These are phyloP conservation scores for Leptodactylus fallax DNA, from an alignment of 2,797 vertebrate genomes.

Conservation along the genomic window DNA sequence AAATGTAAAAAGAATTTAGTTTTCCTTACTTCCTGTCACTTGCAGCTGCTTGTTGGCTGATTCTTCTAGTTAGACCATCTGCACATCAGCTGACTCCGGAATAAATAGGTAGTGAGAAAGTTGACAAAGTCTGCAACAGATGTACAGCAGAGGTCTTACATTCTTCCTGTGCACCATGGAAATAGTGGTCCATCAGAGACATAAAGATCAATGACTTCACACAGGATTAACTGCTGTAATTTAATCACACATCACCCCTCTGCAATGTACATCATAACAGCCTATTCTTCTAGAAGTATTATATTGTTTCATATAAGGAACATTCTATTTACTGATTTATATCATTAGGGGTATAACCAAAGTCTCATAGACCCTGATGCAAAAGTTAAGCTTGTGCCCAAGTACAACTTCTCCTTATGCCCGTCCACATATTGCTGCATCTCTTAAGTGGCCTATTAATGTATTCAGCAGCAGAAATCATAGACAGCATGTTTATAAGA, in stretches of 20 bases:
- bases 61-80: conserved; percentile 45
- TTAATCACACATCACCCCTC: conserved; percentile 18
- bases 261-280: conserved; percentile 8
- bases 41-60: conserved; percentile 42
- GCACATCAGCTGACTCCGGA: conserved; percentile 39
- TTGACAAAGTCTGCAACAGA: conserved; percentile 55
- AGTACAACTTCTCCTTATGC: too few species aligned
- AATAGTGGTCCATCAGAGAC: conserved; percentile 36
- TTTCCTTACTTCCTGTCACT: conserved; percentile 27
- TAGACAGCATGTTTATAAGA: too few species aligned
- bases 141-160: conserved; percentile 35
- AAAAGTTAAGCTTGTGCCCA: too few species aligned
- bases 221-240: conserved; percentile 28
- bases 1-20: background rate
- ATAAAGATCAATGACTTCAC: conserved; percentile 48
- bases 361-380: too few species aligned
- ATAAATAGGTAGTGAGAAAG: conserved; percentile 46
- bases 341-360: too few species aligned
- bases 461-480: too few species aligned
- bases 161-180: conserved; percentile 51
- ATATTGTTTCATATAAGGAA: background rate
- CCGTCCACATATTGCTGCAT: too few species aligned
- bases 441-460: too few species aligned
- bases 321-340: background rate
- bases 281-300: background rate